Evolutionary conservation across 2,888 invertebrate species (phyloP).

Genomic region (Hypomecis atomaria): DNA sequence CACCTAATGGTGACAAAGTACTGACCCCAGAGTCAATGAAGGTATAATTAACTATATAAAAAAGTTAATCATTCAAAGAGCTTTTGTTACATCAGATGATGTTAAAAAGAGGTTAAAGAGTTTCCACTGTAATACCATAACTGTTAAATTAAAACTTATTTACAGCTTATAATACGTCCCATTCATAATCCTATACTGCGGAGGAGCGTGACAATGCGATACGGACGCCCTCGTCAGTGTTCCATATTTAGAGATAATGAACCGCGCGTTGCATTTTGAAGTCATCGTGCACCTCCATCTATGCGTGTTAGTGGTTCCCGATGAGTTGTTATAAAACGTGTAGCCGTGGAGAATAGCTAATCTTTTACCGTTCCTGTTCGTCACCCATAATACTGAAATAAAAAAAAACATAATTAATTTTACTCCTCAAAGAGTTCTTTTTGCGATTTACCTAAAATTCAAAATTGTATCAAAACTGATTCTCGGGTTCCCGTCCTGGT

Average conservation of each 20-base stretch:
- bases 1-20: too few relatives aligned
- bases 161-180: slow-evolving; percentile 35
- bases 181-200: slow-evolving; percentile 31
- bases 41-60: too few relatives aligned
- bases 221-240: slow-evolving; percentile 16
- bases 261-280: slow-evolving; percentile 32
- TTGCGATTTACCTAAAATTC: too few relatives aligned
- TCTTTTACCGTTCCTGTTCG: slow-evolving; percentile 42
- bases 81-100: too few relatives aligned
- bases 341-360: slow-evolving; percentile 47
- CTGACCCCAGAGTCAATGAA: too few relatives aligned
- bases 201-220: slow-evolving; percentile 43
- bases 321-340: slow-evolving; percentile 39
- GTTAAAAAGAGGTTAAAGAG: too few relatives aligned
- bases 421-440: too few relatives aligned
- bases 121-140: neutral
- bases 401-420: slow-evolving; percentile 18
- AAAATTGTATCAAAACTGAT: too few relatives aligned
- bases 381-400: slow-evolving; percentile 35
- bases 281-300: slow-evolving; percentile 34
- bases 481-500: too few relatives aligned
- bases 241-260: slow-evolving; percentile 28
- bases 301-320: slow-evolving; percentile 3
- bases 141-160: neutral
- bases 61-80: too few relatives aligned